Evolutionary conservation across 2,888 invertebrate species (phyloP).

Genomic region (Acanthacorydalis orientalis): DNA sequence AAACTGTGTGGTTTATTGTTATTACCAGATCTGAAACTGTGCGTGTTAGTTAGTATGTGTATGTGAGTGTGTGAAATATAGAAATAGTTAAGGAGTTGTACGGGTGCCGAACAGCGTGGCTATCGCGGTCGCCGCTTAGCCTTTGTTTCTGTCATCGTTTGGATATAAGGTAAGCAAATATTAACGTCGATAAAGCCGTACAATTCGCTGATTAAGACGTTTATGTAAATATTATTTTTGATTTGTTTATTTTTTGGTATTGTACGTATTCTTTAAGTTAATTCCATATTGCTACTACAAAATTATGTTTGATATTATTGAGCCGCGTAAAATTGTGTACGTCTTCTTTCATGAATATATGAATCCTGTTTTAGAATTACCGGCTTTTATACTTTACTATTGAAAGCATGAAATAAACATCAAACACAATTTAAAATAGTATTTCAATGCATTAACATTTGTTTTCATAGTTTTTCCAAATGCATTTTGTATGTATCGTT

Average conservation of each 20-base stretch:
- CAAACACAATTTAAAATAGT: too few species aligned
- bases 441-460: too few species aligned
- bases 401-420: too few species aligned
- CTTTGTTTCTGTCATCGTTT: conserved; percentile 27
- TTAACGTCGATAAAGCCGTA: neutral
- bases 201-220: neutral
- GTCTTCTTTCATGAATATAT: conserved; percentile 14
- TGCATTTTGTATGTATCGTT: conserved; percentile 2
- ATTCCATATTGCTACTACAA: conserved; percentile 2
- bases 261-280: neutral
- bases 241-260: too few species aligned
- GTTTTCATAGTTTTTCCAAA: too few species aligned
- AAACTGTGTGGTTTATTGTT: neutral
- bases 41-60: conserved; percentile 12
- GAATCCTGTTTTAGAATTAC: conserved; percentile 20
- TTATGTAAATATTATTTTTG: too few species aligned
- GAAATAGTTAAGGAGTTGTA: conserved; percentile 20
- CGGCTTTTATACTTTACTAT: conserved; percentile 12
- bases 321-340: conserved; percentile 1
- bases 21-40: neutral
- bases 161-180: conserved; percentile 23
- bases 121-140: conserved; percentile 27
- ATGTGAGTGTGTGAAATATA: conserved; percentile 22
- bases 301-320: neutral
- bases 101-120: conserved; percentile 28